Percentiles rank a stretch among this genome's conserved stretches.
These are phyloP conservation scores for Caracal caracal DNA, from an alignment of 2,113 vertebrate species.

Conservation along the genomic window DNA sequence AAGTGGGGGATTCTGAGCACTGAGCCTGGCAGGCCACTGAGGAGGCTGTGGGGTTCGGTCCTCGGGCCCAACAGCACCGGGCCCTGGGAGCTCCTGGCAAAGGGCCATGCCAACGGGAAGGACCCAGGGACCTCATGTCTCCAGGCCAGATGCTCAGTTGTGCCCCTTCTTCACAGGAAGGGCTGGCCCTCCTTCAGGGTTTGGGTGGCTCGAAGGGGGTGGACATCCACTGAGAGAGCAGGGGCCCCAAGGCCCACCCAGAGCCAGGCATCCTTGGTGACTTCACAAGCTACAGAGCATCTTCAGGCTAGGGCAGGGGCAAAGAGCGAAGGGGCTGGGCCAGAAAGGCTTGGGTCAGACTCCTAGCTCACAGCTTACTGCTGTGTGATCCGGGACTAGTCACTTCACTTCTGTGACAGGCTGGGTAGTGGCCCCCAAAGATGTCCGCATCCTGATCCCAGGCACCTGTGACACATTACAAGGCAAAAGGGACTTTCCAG, in stretches of 20 bases:
- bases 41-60: not conserved
- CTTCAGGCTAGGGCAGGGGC: no score
- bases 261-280: not conserved
- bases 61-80: not conserved
- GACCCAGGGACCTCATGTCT: not conserved
- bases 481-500: not conserved
- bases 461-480: not conserved
- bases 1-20: not conserved
- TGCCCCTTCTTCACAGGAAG: not conserved
- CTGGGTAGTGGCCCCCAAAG: not conserved
- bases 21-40: not conserved
- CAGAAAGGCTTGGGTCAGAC: not conserved
- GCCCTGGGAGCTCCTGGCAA: not conserved
- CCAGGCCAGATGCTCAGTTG: not conserved
- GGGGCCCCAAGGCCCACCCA: not conserved
- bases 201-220: not conserved
- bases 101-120: not conserved
- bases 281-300: not conserved
- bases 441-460: not conserved
- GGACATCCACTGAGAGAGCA: not conserved
- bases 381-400: not conserved
- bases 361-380: rapidly evolving
- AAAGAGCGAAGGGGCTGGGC: not conserved
- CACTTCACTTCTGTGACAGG: not conserved
- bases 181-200: not conserved